A percentile compares a stretch with the other conserved stretches of the same genome.
Conservation (phyloP, 2,888 invertebrate species). For the Apotomis betuletana region DNA sequence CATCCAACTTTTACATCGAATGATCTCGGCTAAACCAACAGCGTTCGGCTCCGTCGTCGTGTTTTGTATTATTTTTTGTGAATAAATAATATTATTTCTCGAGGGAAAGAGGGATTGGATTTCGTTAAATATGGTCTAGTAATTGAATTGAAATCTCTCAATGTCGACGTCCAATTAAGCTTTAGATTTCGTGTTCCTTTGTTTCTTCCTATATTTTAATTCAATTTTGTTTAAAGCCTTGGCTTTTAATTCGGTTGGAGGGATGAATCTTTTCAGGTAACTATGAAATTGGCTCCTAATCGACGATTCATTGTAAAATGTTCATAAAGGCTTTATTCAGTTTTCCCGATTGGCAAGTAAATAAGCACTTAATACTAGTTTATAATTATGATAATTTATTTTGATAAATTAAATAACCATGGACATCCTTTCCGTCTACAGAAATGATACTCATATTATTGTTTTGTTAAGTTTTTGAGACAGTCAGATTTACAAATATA, state of each 20-base stretch:
- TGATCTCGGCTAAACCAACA: slow-evolving; percentile 82
- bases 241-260: slow-evolving; percentile 47
- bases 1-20: slow-evolving; percentile 79
- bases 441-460: no score
- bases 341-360: not conserved
- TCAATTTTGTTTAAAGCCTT: slow-evolving; percentile 62
- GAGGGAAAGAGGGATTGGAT: slow-evolving; percentile 82
- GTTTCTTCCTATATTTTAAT: slow-evolving; percentile 71
- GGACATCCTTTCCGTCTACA: no score
- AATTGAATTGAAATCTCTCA: slow-evolving; percentile 85
- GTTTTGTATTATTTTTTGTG: slow-evolving; percentile 83
- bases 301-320: slow-evolving; percentile 4
- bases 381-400: not conserved
- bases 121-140: slow-evolving; percentile 84
- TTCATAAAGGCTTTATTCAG: not conserved
- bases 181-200: slow-evolving; percentile 78
- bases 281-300: slow-evolving; percentile 12
- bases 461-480: no score
- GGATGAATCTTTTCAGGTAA: slow-evolving; percentile 43
- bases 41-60: slow-evolving; percentile 72
- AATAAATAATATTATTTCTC: slow-evolving; percentile 83
- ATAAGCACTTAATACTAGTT: not conserved
- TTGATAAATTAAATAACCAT: no score
- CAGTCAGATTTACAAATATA: no score
- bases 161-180: slow-evolving; percentile 83